Evolutionary conservation across 2,797 vertebrate genomes (phyloP).

Genomic region (Selene dorsalis): DNA sequence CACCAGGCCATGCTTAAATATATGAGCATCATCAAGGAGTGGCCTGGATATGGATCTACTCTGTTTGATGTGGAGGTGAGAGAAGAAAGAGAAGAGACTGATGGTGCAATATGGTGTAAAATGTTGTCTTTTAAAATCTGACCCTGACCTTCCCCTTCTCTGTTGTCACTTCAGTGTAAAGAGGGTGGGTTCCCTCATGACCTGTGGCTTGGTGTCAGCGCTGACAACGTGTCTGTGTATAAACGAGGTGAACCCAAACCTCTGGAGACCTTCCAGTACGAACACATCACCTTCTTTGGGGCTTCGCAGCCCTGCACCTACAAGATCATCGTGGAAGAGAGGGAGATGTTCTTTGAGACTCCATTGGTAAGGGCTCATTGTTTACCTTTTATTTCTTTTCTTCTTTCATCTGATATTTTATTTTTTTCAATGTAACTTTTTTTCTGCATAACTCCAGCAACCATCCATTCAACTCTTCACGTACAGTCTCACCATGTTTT

Average conservation of each 20-base stretch:
- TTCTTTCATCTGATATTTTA: background rate
- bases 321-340: slow-evolving; percentile 94
- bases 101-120: background rate
- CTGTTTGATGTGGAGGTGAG: slow-evolving; percentile 95
- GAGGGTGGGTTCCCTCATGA: slow-evolving; percentile 96
- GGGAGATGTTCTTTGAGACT: slow-evolving; percentile 97
- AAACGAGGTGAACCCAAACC: slow-evolving; percentile 93
- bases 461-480: too few relatives aligned
- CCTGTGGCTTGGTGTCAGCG: slow-evolving; percentile 93
- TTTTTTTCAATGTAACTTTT: too few relatives aligned
- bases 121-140: background rate
- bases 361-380: slow-evolving; percentile 82
- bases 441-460: too few relatives aligned
- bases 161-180: slow-evolving; percentile 86
- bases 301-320: slow-evolving; percentile 93
- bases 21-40: slow-evolving; percentile 93
- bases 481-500: background rate
- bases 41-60: slow-evolving; percentile 94
- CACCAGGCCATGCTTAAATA: slow-evolving; percentile 96
- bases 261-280: slow-evolving; percentile 93
- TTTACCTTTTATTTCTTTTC: background rate
- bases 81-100: background rate
- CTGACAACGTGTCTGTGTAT: slow-evolving; percentile 92
- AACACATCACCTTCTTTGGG: slow-evolving; percentile 95
- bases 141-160: background rate